Base-by-base conservation (phyloP, 2,113 vertebrate genomes). In the Nannospalax galili region DNA sequence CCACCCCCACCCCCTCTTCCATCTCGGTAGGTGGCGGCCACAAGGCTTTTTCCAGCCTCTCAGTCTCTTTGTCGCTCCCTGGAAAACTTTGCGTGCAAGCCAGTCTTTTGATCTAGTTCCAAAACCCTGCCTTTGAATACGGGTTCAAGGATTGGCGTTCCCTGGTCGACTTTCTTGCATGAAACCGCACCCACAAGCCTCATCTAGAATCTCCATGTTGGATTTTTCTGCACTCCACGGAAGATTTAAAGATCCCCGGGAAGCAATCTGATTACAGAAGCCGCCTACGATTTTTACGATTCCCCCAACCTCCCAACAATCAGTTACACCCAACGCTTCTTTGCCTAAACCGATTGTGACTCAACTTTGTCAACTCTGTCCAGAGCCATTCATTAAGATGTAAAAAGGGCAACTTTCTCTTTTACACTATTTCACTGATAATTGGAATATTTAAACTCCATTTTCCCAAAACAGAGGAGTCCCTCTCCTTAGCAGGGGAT, bases 51-150 rank as follows among this genome's bases (percentile, higher is more conserved):
- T 92, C 92, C 92, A 94, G 88, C 48, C 48, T 92, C 28, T 42
- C 8, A 87, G 86, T 70, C 94, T 92, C 94, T 96, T 94, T 96
- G 95, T 96, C 78, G 82, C 91, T 85, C 30, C 65, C 85, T n/a
- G 80, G 93, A 95, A 97, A 97, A 97, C 95, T 97, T 97, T 96
- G 48, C 58, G 84, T 90, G 79, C 92, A 28, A 70, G 81, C 95
- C 78, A 32, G n/a, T 69, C 87, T 93, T 95, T 96, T 94, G 95
- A 96, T 90, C 95, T 96, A 26, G 48, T 75, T 92, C 93, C 96
- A 95, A 92, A 67, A 88, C 78, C 82, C 90, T 95, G 72, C 78
- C 90, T 96, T 96, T 95, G 93, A 94, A 73, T 94, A 77, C 79
- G 69, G 69, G 81, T 96, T 90, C 91, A 17, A 56, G 35, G 62